Evolutionary conservation across 2,113 vertebrate species (phyloP).

Genomic region (Melanocharis versteri): DNA sequence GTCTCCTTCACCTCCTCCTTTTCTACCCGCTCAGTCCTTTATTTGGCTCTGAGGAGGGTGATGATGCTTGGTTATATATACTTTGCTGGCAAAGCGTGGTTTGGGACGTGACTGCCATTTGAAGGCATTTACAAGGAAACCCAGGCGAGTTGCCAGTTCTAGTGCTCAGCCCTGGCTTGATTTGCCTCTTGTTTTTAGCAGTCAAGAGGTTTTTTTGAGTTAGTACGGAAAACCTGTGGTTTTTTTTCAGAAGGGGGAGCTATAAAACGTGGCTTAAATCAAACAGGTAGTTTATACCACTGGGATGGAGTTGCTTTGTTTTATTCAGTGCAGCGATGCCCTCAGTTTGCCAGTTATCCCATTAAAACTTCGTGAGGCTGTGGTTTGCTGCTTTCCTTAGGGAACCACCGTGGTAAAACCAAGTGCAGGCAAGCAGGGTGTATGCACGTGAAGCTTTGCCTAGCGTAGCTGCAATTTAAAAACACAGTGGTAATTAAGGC

Average conservation of each 20-base stretch:
- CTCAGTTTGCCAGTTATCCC: neutral
- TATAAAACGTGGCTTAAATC: neutral
- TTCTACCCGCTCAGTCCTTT: neutral
- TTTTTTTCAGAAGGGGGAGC: neutral
- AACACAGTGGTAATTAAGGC: neutral
- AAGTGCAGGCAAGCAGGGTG: neutral
- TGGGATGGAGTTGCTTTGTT: neutral
- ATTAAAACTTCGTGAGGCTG: neutral
- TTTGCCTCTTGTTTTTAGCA: neutral
- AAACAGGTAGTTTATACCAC: neutral
- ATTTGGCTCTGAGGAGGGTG: slow-evolving; percentile 1
- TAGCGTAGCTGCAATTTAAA: neutral
- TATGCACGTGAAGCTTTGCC: neutral
- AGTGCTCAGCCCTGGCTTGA: neutral
- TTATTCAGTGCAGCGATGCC: neutral
- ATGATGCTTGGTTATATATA: neutral
- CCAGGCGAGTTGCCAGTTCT: slow-evolving; percentile 42
- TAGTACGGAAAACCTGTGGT: neutral
- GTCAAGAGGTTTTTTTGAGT: neutral
- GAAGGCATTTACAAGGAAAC: slow-evolving; percentile 55
- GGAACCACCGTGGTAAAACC: neutral
- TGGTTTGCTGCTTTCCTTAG: neutral
- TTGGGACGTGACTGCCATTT: slow-evolving; percentile 49
- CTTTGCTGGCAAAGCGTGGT: neutral
- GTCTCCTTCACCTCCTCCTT: neutral